Evolutionary conservation across 1,140 invertebrate genomes (phyloP).

Genomic region (Arctopsyche grandis): DNA sequence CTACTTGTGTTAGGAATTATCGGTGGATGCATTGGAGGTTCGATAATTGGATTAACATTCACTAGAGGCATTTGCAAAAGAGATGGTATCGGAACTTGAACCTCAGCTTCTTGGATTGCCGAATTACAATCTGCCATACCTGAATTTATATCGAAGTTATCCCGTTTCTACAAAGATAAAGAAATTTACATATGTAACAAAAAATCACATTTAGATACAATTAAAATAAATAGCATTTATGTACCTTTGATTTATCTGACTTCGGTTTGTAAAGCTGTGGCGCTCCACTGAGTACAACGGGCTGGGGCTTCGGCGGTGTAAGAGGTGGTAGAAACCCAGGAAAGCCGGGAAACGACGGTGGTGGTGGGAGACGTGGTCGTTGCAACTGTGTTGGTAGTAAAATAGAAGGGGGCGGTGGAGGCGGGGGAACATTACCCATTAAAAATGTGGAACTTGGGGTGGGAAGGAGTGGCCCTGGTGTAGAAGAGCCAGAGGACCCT

Average conservation of each 20-base stretch:
- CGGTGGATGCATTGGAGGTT: constrained; percentile 60
- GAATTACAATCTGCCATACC: background rate
- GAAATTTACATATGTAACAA: background rate
- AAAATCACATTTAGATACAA: background rate
- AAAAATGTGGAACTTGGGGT: constrained; percentile 64
- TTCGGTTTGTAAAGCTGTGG: constrained; percentile 71
- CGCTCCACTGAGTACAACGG: constrained; percentile 71
- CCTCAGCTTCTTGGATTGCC: constrained; percentile 55
- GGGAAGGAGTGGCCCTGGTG: constrained; percentile 65
- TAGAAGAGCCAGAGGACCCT: constrained; percentile 61
- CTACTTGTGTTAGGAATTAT: constrained; percentile 53
- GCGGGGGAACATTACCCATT: constrained; percentile 64
- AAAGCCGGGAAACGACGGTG: constrained; percentile 46
- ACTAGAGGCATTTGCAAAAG: constrained; percentile 55
- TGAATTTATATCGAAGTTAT: background rate
- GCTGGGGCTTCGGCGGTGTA: constrained; percentile 66
- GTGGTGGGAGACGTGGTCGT: constrained; percentile 56
- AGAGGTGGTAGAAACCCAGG: constrained; percentile 60
- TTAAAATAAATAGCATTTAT: background rate
- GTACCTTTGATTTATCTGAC: constrained; percentile 60
- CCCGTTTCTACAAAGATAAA: background rate
- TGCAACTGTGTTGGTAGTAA: constrained; percentile 72
- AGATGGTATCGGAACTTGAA: constrained; percentile 51
- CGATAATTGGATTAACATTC: constrained; percentile 55
- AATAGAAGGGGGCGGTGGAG: constrained; percentile 65